Conservation (phyloP, 2,113 vertebrate genomes). For the Heliornis fulica region DNA sequence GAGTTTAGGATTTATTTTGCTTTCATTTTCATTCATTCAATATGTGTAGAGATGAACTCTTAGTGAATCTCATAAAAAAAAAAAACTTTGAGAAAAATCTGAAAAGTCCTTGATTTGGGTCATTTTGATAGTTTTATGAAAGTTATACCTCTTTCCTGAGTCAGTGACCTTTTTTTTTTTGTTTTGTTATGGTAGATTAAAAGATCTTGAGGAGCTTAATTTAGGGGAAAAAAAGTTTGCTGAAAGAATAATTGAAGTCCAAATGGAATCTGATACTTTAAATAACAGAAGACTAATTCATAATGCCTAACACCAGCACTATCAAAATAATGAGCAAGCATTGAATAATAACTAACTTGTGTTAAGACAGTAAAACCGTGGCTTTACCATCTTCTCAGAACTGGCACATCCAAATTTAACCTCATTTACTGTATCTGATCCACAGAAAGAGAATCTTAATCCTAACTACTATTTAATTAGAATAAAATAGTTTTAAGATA, state of each 20-base stretch:
- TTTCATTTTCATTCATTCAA: not conserved
- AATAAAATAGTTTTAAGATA: not conserved
- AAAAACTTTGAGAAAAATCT: not conserved
- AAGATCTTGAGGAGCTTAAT: not conserved
- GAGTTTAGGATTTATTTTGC: not conserved
- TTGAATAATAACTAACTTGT: not conserved
- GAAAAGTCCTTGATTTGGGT: not conserved
- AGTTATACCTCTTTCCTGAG: not conserved
- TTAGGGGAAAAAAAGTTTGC: not conserved
- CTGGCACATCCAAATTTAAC: not conserved
- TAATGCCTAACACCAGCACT: not conserved
- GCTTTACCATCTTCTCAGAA: not conserved
- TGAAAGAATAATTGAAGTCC: not conserved
- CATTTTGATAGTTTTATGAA: not conserved
- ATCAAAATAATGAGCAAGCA: not conserved
- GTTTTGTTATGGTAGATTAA: not conserved
- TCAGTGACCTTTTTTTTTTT: not conserved
- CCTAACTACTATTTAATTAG: not conserved
- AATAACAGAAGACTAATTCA: not conserved
- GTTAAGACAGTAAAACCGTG: not conserved
- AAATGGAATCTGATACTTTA: not conserved
- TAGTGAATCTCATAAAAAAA: not conserved
- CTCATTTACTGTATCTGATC: not conserved
- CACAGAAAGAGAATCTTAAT: not conserved
- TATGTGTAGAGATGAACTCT: not conserved